phyloP scores from a whole-genome alignment of 2,888 invertebrate genomes.

The Parnassius smintheus region DNA sequence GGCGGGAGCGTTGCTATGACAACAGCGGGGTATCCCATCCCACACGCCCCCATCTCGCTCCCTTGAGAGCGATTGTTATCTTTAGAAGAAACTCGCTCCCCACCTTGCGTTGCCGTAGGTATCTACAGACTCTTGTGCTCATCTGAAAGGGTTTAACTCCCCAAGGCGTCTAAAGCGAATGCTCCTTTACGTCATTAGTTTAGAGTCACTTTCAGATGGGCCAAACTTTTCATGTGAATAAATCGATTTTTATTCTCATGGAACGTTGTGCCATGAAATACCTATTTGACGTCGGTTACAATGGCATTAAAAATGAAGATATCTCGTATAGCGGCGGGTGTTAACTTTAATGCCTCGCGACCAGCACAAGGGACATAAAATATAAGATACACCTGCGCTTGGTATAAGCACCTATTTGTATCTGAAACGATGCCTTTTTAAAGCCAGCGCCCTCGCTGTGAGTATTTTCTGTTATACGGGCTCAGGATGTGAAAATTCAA shows the following conservation, averaged over 20 bases:
- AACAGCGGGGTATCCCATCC: constrained; percentile 61
- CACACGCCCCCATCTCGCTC: constrained; percentile 68
- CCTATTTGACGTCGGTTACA: constrained; percentile 29
- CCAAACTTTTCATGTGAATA: constrained; percentile 32
- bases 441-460: background rate
- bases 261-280: constrained; percentile 26
- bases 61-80: constrained; percentile 71
- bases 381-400: constrained; percentile 1
- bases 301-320: constrained; percentile 36
- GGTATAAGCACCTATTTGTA: background rate
- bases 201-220: constrained; percentile 32
- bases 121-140: constrained; percentile 56
- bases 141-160: constrained; percentile 72
- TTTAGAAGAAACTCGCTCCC: constrained; percentile 65
- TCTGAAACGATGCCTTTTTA: constrained; percentile 7
- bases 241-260: constrained; percentile 49
- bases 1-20: constrained; percentile 71
- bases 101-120: constrained; percentile 64
- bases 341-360: constrained; percentile 33
- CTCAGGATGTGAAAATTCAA: no score
- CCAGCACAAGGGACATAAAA: constrained; percentile 8
- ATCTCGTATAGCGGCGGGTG: constrained; percentile 30
- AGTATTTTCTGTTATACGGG: no score
- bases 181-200: constrained; percentile 41
- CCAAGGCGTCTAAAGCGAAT: constrained; percentile 36